A percentile compares a stretch with the other conserved stretches of the same genome.
Conservation (phyloP, 2,888 invertebrate genomes). For the Apocheima hispidaria region DNA sequence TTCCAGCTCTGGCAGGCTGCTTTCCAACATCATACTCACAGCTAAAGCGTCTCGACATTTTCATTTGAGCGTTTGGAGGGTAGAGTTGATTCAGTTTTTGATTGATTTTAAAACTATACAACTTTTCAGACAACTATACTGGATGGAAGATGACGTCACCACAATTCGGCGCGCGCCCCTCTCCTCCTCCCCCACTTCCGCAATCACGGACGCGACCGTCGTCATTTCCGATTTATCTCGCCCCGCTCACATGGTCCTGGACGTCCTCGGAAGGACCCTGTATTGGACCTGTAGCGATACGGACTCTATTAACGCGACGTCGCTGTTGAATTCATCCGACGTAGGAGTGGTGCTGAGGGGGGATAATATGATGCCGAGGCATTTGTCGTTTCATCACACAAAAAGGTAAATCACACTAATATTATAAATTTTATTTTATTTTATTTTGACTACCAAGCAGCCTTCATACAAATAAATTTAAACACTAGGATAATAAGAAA, state of each 20-base stretch:
- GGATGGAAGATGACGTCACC: constrained; percentile 93
- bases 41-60: too few species aligned
- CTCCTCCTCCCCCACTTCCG: constrained; percentile 71
- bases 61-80: too few species aligned
- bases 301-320: constrained; percentile 95
- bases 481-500: too few species aligned
- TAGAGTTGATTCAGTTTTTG: not conserved
- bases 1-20: too few species aligned
- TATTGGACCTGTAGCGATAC: constrained; percentile 95
- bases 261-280: constrained; percentile 92
- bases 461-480: too few species aligned
- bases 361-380: constrained; percentile 92
- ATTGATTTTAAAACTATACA: not conserved
- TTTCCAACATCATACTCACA: too few species aligned
- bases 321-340: constrained; percentile 88
- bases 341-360: constrained; percentile 90
- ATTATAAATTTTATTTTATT: too few species aligned
- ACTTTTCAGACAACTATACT: constrained; percentile 79
- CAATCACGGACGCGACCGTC: constrained; percentile 68
- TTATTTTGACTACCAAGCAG: not conserved
- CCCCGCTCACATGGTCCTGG: constrained; percentile 94
- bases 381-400: constrained; percentile 93
- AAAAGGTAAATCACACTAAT: constrained; percentile 88
- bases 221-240: constrained; percentile 87
- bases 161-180: constrained; percentile 89